Evolutionary conservation across 2,113 vertebrate genomes (phyloP).

Genomic region (Vireo altiloquus): DNA sequence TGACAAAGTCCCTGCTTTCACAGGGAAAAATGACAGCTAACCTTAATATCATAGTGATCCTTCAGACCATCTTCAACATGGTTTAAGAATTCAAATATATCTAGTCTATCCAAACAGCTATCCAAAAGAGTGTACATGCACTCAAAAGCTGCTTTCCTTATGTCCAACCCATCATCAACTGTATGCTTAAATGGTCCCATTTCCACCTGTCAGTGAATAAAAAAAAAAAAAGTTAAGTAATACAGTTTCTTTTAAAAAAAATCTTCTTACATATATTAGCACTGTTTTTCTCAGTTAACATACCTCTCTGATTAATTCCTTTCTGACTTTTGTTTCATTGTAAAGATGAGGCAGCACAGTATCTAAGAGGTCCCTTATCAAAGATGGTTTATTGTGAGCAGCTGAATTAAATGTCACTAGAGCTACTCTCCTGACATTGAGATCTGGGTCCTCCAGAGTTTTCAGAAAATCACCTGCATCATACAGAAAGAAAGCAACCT

Average conservation of each 20-base stretch:
- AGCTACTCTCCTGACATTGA: constrained; percentile 95
- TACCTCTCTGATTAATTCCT: constrained; percentile 97
- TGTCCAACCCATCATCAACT: constrained; percentile 93
- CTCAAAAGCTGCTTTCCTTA: constrained; percentile 97
- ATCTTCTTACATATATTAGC: background rate
- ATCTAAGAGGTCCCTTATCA: constrained; percentile 96
- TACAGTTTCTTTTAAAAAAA: background rate
- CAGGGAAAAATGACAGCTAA: constrained; percentile 46
- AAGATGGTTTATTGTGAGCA: constrained; percentile 95
- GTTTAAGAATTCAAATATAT: constrained; percentile 99
- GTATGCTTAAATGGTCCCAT: constrained; percentile 99
- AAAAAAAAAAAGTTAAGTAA: background rate
- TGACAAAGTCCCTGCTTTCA: background rate
- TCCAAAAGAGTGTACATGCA: constrained; percentile 99
- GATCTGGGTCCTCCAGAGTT: constrained; percentile 95
- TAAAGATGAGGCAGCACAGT: constrained; percentile 95
- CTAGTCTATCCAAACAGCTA: constrained; percentile 95
- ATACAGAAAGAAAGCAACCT: background rate
- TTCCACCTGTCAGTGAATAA: constrained; percentile 84
- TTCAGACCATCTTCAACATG: constrained; percentile 98
- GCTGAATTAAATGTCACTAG: constrained; percentile 98
- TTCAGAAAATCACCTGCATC: constrained; percentile 93
- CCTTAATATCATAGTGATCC: constrained; percentile 99
- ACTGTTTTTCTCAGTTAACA: background rate
- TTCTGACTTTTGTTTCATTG: constrained; percentile 98